These are phyloP conservation scores for Arothron firmamentum DNA, from an alignment of 2,113 vertebrate genomes.

Conservation along the genomic window DNA sequence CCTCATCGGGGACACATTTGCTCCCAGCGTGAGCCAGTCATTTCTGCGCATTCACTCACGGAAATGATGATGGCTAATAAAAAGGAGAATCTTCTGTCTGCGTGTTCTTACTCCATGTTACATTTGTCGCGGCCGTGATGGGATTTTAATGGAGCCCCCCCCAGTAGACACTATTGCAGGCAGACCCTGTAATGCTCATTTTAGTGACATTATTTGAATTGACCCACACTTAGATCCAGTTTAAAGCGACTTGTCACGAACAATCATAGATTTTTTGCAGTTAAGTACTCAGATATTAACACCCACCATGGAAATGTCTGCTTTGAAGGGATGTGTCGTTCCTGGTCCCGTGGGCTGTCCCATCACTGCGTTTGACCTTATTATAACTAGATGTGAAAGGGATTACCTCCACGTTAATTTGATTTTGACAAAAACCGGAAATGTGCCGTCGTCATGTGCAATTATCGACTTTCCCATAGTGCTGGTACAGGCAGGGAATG, in stretches of 20 bases:
- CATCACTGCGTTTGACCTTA: constrained; percentile 29
- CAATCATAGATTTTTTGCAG: background rate
- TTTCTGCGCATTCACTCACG: constrained; percentile 97
- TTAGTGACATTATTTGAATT: constrained; percentile 7
- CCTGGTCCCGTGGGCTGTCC: constrained; percentile 34
- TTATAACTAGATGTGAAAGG: constrained; percentile 37
- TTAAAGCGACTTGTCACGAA: background rate
- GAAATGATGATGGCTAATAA: constrained; percentile 95
- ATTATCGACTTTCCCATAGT: constrained; percentile 14
- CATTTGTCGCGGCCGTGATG: constrained; percentile 78
- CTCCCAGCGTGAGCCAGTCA: constrained; percentile 87
- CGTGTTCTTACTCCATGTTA: constrained; percentile 87
- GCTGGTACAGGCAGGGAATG: background rate
- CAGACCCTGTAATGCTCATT: constrained; percentile 41
- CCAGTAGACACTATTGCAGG: constrained; percentile 38
- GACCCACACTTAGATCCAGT: constrained; percentile 8
- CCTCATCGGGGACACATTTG: constrained; percentile 87
- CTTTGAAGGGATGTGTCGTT: constrained; percentile 29
- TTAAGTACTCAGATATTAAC: background rate
- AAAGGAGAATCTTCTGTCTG: constrained; percentile 84
- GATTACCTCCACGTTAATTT: constrained; percentile 33
- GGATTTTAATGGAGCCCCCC: constrained; percentile 75
- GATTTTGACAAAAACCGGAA: constrained; percentile 24
- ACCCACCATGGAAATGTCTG: constrained; percentile 50
- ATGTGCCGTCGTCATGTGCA: background rate